These are phyloP conservation scores for Mycetomoellerius zeteki DNA, from an alignment of 1,140 invertebrate species.

Conservation along the genomic window DNA sequence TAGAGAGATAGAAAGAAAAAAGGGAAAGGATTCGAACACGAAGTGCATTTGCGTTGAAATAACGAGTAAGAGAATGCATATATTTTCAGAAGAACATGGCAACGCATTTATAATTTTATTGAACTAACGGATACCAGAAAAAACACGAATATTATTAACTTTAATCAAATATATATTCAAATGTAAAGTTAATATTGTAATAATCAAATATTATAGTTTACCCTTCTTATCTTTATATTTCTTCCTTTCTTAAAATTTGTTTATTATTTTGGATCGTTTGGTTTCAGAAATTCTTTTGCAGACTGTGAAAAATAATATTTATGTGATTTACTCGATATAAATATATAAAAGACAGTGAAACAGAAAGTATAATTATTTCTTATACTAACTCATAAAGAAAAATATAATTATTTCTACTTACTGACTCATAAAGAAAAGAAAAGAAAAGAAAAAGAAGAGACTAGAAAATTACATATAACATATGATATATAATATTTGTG, in stretches of 20 bases:
- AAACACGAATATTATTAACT: neutral
- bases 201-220: neutral
- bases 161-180: neutral
- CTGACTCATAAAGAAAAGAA: neutral
- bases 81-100: conserved; percentile 6
- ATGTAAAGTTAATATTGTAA: neutral
- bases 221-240: neutral
- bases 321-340: neutral
- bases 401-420: too few species aligned
- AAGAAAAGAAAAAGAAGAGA: neutral
- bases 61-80: conserved; percentile 35
- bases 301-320: neutral
- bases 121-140: neutral
- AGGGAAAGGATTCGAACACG: neutral
- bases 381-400: neutral
- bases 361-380: neutral
- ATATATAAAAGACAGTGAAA: neutral
- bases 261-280: neutral
- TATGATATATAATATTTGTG: neutral
- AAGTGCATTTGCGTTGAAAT: conserved; percentile 9
- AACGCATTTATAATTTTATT: conserved; percentile 25
- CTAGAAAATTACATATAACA: neutral
- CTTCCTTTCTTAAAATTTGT: neutral
- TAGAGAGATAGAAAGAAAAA: neutral
- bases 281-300: neutral